Conservation (phyloP, 2,888 invertebrate genomes). For the Smittia sp. region DNA sequence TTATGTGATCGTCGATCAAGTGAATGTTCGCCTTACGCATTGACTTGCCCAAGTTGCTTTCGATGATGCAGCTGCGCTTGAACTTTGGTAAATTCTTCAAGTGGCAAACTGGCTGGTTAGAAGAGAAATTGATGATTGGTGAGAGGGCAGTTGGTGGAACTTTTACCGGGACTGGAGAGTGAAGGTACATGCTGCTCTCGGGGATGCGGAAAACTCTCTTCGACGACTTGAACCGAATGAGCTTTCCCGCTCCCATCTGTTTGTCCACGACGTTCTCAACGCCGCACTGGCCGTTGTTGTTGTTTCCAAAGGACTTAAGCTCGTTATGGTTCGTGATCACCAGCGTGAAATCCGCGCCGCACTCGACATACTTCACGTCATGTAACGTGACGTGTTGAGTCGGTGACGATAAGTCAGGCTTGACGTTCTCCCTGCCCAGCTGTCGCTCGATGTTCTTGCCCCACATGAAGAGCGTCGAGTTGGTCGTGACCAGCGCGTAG, state of each 20-base stretch:
- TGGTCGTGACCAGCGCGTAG: conserved; percentile 68
- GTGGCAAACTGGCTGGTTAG: conserved; percentile 49
- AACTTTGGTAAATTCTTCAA: conserved; percentile 52
- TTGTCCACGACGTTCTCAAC: conserved; percentile 50
- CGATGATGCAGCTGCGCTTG: conserved; percentile 49
- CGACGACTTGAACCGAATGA: conserved; percentile 52
- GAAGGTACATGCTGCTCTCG: conserved; percentile 52
- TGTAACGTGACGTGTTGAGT: conserved; percentile 51
- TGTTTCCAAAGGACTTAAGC: conserved; percentile 54
- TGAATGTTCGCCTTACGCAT: conserved; percentile 44
- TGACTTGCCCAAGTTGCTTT: conserved; percentile 46
- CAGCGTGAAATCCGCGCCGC: conserved; percentile 54
- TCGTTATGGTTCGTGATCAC: conserved; percentile 52
- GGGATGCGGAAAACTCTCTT: conserved; percentile 52
- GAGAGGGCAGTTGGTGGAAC: not conserved
- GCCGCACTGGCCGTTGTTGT: conserved; percentile 53
- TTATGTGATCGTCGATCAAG: conserved; percentile 3
- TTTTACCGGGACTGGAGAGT: conserved; percentile 47
- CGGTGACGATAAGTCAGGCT: conserved; percentile 50
- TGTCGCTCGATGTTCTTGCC: conserved; percentile 90
- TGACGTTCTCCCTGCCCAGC: conserved; percentile 60
- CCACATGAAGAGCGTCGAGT: conserved; percentile 76
- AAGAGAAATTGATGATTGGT: conserved; percentile 33
- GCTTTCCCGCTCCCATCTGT: conserved; percentile 48
- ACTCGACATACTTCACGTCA: conserved; percentile 52